Evolutionary conservation across 2,888 invertebrate genomes (phyloP).

Genomic region (Megastigmus dorsalis): DNA sequence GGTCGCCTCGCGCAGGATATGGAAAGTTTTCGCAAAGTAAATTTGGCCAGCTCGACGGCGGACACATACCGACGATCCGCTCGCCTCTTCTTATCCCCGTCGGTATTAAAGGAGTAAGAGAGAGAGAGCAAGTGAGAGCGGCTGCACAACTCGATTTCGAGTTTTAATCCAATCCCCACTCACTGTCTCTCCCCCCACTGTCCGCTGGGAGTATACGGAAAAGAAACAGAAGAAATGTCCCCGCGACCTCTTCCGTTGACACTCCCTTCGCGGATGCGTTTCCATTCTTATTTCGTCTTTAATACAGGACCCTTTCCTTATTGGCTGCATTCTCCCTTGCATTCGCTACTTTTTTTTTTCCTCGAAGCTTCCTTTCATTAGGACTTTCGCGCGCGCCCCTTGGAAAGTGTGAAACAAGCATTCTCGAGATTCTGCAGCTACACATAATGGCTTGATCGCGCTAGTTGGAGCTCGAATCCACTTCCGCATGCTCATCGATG

Average conservation of each 20-base stretch:
- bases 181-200: conserved; percentile 29
- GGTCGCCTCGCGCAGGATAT: background rate
- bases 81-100: no score
- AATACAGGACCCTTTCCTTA: conserved; percentile 41
- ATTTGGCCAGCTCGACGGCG: background rate
- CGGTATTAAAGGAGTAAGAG: no score
- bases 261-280: conserved; percentile 47
- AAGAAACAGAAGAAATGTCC: background rate
- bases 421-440: no score
- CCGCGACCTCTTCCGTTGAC: conserved; percentile 13
- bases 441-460: no score
- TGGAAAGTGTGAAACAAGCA: no score
- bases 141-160: conserved; percentile 14
- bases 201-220: background rate
- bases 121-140: background rate
- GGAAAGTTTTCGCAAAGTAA: conserved; percentile 12
- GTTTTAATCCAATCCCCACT: conserved; percentile 14
- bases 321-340: background rate
- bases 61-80: background rate
- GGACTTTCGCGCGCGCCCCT: no score
- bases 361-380: no score
- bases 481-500: no score
- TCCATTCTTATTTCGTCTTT: no score
- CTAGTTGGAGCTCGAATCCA: no score
- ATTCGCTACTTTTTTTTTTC: background rate